Conservation (phyloP, 1,140 invertebrate species). For the Carcinoscorpius rotundicauda region DNA sequence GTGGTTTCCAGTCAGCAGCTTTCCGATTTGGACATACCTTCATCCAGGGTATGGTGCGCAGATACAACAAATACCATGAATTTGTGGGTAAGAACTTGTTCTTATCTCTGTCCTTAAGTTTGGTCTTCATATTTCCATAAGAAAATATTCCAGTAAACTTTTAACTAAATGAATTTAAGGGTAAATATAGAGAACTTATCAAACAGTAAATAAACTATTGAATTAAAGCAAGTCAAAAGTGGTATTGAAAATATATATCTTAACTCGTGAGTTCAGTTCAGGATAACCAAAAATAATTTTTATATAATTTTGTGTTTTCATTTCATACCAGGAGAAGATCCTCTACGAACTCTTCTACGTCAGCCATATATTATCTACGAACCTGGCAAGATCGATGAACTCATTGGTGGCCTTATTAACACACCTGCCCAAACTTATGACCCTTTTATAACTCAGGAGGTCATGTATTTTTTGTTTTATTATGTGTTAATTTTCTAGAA, state of each 20-base stretch:
- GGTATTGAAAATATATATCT: no score
- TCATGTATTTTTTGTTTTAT: constrained; percentile 30
- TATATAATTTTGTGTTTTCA: not conserved
- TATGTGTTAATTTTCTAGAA: not conserved
- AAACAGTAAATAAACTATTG: no score
- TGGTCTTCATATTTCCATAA: no score
- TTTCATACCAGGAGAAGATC: constrained; percentile 52
- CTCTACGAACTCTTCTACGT: constrained; percentile 69
- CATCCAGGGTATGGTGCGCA: constrained; percentile 24
- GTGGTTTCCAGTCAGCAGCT: constrained; percentile 30
- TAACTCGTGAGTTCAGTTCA: no score
- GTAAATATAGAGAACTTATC: no score
- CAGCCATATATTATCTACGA: constrained; percentile 79
- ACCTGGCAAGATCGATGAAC: constrained; percentile 81
- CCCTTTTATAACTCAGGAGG: constrained; percentile 81
- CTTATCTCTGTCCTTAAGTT: no score
- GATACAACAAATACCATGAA: constrained; percentile 12
- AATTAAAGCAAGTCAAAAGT: no score
- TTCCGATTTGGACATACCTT: constrained; percentile 23
- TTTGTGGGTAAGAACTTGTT: constrained; percentile 3
- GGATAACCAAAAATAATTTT: no score
- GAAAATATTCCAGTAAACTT: no score
- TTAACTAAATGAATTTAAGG: no score
- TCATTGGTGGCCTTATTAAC: constrained; percentile 82
- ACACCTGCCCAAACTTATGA: constrained; percentile 92